phyloP scores from a whole-genome alignment of 2,113 vertebrate genomes.

The Oplegnathus fasciatus region DNA sequence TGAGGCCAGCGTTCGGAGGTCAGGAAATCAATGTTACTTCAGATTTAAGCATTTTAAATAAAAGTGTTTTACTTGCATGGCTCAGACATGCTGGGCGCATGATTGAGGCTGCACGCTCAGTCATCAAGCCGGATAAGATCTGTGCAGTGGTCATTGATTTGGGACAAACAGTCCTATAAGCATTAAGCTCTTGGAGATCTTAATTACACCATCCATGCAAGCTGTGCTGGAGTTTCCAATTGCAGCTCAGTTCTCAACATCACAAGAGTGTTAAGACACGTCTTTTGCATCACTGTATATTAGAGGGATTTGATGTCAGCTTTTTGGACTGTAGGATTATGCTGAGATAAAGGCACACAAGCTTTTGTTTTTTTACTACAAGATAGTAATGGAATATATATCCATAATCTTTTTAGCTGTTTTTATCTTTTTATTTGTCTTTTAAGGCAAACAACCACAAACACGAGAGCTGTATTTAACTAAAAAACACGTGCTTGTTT shows the following conservation, averaged over 20 bases:
- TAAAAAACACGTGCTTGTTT: background rate
- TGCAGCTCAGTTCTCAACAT: constrained; percentile 46
- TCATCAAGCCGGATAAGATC: constrained; percentile 33
- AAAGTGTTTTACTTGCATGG: background rate
- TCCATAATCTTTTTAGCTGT: constrained; percentile 29
- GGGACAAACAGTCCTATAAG: constrained; percentile 8
- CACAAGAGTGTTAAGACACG: constrained; percentile 35
- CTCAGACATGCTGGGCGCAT: background rate
- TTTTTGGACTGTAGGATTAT: constrained; percentile 67
- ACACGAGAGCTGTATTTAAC: constrained; percentile 32
- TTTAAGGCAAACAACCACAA: constrained; percentile 12
- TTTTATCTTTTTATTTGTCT: constrained; percentile 30
- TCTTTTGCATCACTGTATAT: constrained; percentile 49
- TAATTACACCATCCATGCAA: constrained; percentile 47
- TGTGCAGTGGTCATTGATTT: background rate
- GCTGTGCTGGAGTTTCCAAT: constrained; percentile 39
- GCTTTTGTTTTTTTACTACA: constrained; percentile 62
- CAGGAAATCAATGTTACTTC: constrained; percentile 36
- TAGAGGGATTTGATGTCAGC: constrained; percentile 59
- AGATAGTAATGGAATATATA: constrained; percentile 11
- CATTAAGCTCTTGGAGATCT: constrained; percentile 54
- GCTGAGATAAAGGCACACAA: constrained; percentile 57
- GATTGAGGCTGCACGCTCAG: constrained; percentile 6
- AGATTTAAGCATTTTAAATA: background rate
- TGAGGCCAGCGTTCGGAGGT: constrained; percentile 99